These are phyloP conservation scores for Notocelia uddmanniana DNA, from an alignment of 2,888 invertebrate genomes.

Conservation along the genomic window DNA sequence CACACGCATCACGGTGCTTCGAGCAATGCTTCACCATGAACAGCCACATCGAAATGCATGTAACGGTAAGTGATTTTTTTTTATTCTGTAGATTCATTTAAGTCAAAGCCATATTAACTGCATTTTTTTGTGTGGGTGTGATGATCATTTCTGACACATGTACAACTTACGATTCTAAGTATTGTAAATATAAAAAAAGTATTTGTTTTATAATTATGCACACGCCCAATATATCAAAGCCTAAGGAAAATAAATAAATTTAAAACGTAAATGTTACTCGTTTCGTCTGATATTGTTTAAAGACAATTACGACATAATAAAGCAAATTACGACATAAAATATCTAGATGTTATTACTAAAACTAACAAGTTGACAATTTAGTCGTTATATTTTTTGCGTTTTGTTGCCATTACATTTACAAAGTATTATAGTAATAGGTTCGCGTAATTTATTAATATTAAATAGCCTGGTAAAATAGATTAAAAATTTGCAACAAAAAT, in stretches of 20 bases:
- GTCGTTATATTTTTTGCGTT: background rate
- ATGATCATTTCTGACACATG: background rate
- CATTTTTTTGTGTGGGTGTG: background rate
- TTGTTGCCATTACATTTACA: background rate
- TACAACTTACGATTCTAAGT: background rate
- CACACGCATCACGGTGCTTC: constrained; percentile 86
- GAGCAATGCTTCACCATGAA: constrained; percentile 90
- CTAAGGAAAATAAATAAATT: background rate
- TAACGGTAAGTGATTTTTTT: constrained; percentile 75
- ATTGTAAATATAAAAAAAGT: background rate
- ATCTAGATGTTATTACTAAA: background rate
- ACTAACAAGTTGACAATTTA: background rate
- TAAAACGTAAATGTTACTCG: background rate
- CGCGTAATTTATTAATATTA: background rate
- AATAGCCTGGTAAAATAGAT: background rate
- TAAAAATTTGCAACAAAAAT: no score
- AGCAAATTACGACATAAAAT: background rate
- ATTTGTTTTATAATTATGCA: background rate
- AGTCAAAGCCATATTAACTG: background rate
- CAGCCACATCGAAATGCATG: constrained; percentile 86
- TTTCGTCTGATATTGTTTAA: background rate
- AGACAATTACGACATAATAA: background rate
- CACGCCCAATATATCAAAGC: background rate
- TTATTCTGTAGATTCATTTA: background rate
- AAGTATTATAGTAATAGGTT: background rate